Base-by-base conservation (phyloP, 2,888 invertebrate genomes). In the Luperina nickerlii region DNA sequence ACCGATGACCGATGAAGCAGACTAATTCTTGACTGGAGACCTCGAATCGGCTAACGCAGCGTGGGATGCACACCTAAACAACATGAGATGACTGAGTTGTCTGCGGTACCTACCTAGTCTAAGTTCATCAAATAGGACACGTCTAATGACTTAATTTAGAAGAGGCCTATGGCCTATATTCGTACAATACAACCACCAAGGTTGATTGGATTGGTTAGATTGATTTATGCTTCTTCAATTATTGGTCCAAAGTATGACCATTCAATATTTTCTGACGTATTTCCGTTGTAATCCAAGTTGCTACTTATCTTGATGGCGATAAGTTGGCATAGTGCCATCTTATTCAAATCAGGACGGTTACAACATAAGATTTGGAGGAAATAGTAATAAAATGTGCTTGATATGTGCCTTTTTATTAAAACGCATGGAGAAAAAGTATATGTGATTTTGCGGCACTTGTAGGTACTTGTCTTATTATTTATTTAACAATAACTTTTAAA, bases 311-410 rank as follows among this genome's bases (percentile, higher is more conserved):
- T 86, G 82, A 90, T 91, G 84, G 82, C 79, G 83, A 66, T 79
- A 77, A 78, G 76, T 87, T 91, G 92, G 92, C 91, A 83, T 78
- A 48, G 62, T 84, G 91, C 90, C 85, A 82, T 79, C 74, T 83
- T 87, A 86, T 89, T 87, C 85, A 84, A 90, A 90, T 89, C 81
- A 84, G 76, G 83, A 82, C 84, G 76, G 79, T 82, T 85, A 74
- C 72, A 81, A 85, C 88, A 88, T 90, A 90, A 89, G 82, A 88
- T 89, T 83, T 72, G 75, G 78, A 76, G 87, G 81, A 90, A 87
- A 88, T 79, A 84, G 72, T 84, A 82, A 88, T 86, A 87, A 88
- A 85, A 88, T 83, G 69, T 72, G 69, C 80, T 78, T 84, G 80
- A 63, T 82, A 83, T 79, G 78, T 67, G 74, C 74, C 76, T 83